Conservation (phyloP, 2,113 vertebrate species). For the Vanacampus margaritifer region DNA sequence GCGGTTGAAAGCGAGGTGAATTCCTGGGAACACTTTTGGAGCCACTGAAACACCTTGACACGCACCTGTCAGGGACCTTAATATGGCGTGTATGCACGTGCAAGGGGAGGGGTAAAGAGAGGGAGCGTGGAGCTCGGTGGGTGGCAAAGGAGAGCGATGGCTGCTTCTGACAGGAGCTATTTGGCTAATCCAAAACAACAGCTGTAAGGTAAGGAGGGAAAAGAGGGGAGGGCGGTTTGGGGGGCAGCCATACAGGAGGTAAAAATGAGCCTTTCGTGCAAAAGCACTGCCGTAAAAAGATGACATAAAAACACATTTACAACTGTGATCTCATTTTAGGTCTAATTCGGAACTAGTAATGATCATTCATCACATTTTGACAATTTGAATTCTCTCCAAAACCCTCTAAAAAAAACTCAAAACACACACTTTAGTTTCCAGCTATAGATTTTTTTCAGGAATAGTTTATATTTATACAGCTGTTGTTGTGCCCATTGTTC, state of each 20-base stretch:
- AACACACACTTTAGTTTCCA: too few species aligned
- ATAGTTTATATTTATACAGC: too few species aligned
- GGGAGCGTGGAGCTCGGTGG: conserved; percentile 61
- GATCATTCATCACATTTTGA: too few species aligned
- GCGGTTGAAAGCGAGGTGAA: conserved; percentile 46
- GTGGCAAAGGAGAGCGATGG: conserved; percentile 73
- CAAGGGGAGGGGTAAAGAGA: conserved; percentile 4
- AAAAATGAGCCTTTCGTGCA: conserved; percentile 71
- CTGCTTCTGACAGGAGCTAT: conserved; percentile 78
- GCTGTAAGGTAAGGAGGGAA: conserved; percentile 67
- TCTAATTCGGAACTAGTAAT: too few species aligned
- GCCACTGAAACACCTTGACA: conserved; percentile 59
- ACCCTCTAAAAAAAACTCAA: too few species aligned
- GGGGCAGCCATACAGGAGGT: conserved; percentile 4
- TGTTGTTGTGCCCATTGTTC: too few species aligned
- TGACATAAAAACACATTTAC: conserved; percentile 21
- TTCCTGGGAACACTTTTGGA: conserved; percentile 42
- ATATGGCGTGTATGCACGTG: conserved; percentile 27
- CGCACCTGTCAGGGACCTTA: conserved; percentile 62
- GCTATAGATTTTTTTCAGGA: too few species aligned
- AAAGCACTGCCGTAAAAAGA: conserved; percentile 24
- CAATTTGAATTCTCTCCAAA: too few species aligned
- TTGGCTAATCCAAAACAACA: conserved; percentile 81
- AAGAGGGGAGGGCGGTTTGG: conserved; percentile 5
- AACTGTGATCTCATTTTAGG: not conserved